Percentiles rank a stretch among this genome's conserved stretches.
These are phyloP conservation scores for Ceratotherium simum DNA, from an alignment of 2,113 vertebrate species.

Conservation along the genomic window DNA sequence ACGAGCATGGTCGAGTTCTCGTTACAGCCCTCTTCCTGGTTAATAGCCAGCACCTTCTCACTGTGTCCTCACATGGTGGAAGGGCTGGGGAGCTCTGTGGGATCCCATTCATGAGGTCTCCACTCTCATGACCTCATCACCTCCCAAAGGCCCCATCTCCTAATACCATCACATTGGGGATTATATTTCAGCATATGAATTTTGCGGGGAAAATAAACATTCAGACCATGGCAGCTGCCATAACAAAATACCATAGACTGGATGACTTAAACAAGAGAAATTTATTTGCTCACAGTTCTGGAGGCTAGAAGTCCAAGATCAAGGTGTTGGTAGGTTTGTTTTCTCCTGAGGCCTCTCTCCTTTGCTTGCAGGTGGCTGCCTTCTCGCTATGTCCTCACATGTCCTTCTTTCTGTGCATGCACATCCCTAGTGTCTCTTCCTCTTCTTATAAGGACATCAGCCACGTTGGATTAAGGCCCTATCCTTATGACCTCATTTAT, in stretches of 20 bases:
- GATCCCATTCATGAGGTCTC: neutral
- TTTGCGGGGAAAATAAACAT: neutral
- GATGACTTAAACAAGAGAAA: neutral
- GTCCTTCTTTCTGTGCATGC: neutral
- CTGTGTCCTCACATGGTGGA: neutral
- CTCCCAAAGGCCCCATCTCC: neutral
- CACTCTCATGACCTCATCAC: neutral
- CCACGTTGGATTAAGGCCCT: neutral
- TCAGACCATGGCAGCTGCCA: no score
- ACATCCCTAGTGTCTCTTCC: neutral
- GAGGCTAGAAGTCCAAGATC: neutral
- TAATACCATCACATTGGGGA: neutral
- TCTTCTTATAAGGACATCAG: neutral
- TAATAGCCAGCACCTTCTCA: neutral
- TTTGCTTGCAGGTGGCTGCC: neutral
- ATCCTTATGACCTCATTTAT: neutral
- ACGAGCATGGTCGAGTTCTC: neutral
- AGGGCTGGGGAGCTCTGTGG: neutral
- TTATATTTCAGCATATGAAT: neutral
- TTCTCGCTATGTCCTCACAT: neutral
- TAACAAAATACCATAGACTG: neutral
- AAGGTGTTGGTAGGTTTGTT: neutral
- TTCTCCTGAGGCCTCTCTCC: neutral
- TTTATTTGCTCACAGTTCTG: neutral
- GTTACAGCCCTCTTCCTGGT: neutral